phyloP scores from a whole-genome alignment of 1,140 invertebrate genomes.

The Drosophila prosaltans region DNA sequence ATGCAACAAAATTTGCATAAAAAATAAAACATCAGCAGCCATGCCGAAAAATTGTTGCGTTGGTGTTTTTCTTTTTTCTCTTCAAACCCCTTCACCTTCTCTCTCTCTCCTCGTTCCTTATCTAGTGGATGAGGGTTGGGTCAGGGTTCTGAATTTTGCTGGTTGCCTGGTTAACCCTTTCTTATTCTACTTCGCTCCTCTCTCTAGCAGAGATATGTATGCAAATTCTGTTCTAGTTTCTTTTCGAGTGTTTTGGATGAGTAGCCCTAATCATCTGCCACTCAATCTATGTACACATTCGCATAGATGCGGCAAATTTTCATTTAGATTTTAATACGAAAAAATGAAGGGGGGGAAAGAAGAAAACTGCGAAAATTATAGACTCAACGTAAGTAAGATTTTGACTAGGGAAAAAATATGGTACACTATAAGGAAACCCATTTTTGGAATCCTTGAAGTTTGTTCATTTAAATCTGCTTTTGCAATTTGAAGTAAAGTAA shows the following conservation, averaged over 20 bases:
- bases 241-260: conserved; percentile 41
- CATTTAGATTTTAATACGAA: conserved; percentile 8
- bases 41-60: conserved; percentile 75
- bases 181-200: conserved; percentile 8
- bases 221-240: conserved; percentile 70
- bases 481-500: too few species aligned
- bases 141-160: conserved; percentile 38
- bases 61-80: conserved; percentile 64
- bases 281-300: conserved; percentile 24
- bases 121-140: background rate
- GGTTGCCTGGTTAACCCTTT: conserved; percentile 42
- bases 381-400: background rate
- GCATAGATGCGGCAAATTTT: conserved; percentile 5
- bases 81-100: background rate
- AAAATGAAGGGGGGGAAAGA: background rate
- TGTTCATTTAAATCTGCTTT: too few species aligned
- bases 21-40: conserved; percentile 69
- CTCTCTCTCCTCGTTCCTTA: conserved; percentile 6
- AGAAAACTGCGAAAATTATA: background rate
- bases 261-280: conserved; percentile 60
- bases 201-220: conserved; percentile 59
- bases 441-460: too few species aligned
- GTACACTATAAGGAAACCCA: too few species aligned
- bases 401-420: too few species aligned
- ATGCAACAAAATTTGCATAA: conserved; percentile 79